A percentile compares a stretch with the other conserved stretches of the same genome.
phyloP scores from a whole-genome alignment of 2,113 vertebrate species.

The Chascanopsetta lugubris region DNA sequence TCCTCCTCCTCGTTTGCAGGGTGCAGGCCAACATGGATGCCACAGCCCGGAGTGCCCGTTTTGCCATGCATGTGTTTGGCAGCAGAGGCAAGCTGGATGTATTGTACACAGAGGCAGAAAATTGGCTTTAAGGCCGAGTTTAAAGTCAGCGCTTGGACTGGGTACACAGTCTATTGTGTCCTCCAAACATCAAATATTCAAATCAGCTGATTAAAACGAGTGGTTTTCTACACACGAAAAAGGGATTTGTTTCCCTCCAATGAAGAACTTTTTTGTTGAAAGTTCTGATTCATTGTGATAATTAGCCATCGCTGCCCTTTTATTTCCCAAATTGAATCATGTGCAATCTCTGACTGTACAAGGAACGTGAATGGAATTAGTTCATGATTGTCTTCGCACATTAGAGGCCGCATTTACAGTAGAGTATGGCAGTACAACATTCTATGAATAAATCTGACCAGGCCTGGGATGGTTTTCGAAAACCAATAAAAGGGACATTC shows the following conservation, averaged over 20 bases:
- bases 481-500: too few species aligned
- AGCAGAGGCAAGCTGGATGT: constrained; percentile 36
- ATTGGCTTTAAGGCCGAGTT: constrained; percentile 36
- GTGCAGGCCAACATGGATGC: constrained; percentile 42
- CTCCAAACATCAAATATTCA: constrained; percentile 13
- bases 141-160: constrained; percentile 35
- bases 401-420: background rate
- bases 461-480: background rate
- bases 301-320: background rate
- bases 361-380: background rate
- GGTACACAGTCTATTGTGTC: constrained; percentile 16
- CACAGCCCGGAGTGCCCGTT: constrained; percentile 40
- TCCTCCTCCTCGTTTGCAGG: constrained; percentile 20
- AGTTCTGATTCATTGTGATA: background rate
- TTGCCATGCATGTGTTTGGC: constrained; percentile 73
- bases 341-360: background rate
- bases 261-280: too few species aligned
- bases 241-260: too few species aligned
- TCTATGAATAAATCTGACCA: background rate
- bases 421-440: background rate
- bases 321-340: background rate
- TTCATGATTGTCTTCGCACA: background rate
- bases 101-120: constrained; percentile 41
- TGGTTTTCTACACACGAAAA: too few species aligned
- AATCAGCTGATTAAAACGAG: constrained; percentile 19